Evolutionary conservation across 53 echinoderm and acorn worm species (phyloP).

Genomic region (Astropecten irregularis): DNA sequence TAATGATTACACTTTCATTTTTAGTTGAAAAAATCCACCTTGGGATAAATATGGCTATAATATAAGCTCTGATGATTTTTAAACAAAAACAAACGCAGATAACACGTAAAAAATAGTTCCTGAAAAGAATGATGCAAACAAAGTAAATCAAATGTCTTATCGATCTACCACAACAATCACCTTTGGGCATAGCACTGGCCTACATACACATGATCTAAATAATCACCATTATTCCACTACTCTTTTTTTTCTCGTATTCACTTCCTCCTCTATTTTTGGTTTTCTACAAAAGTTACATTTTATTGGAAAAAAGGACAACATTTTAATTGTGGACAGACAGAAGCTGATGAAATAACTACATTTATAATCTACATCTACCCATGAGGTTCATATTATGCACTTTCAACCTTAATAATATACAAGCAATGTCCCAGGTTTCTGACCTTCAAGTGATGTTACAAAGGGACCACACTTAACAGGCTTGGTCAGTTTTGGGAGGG

Average conservation of each 20-base stretch:
- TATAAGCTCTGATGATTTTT: neutral
- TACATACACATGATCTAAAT: neutral
- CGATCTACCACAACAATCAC: neutral
- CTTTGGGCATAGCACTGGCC: neutral
- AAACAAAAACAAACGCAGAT: too few species aligned
- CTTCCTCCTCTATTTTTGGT: neutral
- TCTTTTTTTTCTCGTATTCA: neutral
- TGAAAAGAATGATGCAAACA: too few species aligned
- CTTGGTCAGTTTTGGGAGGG: too few species aligned
- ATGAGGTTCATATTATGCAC: too few species aligned
- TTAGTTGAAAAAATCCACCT: neutral
- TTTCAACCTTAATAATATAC: too few species aligned
- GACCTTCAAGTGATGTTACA: too few species aligned
- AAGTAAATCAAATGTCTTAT: neutral
- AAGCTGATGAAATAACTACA: too few species aligned
- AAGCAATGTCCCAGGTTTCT: too few species aligned
- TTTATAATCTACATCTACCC: too few species aligned
- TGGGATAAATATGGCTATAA: neutral
- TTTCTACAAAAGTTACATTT: constrained; percentile 21
- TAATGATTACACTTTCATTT: neutral
- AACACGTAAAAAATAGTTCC: too few species aligned
- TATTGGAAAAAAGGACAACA: neutral
- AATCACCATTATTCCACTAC: neutral
- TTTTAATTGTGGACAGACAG: too few species aligned
- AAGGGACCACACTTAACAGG: too few species aligned